Evolutionary conservation across 2,888 invertebrate species (phyloP).

Genomic region (Calameuta idolon): DNA sequence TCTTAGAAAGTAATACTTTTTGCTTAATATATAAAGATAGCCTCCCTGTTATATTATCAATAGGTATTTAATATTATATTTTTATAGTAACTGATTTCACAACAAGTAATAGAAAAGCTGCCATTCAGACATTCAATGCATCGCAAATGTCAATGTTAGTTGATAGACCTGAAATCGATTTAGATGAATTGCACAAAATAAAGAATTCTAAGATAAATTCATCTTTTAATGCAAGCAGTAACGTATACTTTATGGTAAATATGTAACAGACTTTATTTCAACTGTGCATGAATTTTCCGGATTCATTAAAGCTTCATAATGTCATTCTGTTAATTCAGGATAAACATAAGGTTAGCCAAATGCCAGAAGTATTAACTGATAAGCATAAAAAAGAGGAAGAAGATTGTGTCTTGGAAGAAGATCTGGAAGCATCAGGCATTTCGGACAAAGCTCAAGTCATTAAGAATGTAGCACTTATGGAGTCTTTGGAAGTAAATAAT

Average conservation of each 20-base stretch:
- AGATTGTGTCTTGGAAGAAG: slow-evolving; percentile 51
- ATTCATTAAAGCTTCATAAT: background rate
- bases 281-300: background rate
- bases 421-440: slow-evolving; percentile 46
- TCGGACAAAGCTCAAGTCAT: slow-evolving; percentile 35
- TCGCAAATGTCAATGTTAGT: slow-evolving; percentile 77
- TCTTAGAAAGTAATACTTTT: slow-evolving; percentile 72
- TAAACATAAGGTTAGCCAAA: background rate
- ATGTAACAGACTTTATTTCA: background rate
- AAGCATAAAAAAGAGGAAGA: background rate
- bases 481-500: slow-evolving; percentile 20
- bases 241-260: background rate
- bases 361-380: background rate
- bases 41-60: slow-evolving; percentile 11
- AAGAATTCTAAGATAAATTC: slow-evolving; percentile 46
- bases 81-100: slow-evolving; percentile 74
- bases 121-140: slow-evolving; percentile 76
- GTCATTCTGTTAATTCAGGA: background rate
- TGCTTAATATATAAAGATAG: slow-evolving; percentile 4
- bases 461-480: slow-evolving; percentile 35
- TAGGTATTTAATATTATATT: slow-evolving; percentile 22
- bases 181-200: slow-evolving; percentile 73
- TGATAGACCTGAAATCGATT: slow-evolving; percentile 69
- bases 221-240: background rate
- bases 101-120: slow-evolving; percentile 76